Evolutionary conservation across 2,113 vertebrate species (phyloP), one percentile per base, ranked within the genome.

Genomic region (Synchiropus splendidus): DNA sequence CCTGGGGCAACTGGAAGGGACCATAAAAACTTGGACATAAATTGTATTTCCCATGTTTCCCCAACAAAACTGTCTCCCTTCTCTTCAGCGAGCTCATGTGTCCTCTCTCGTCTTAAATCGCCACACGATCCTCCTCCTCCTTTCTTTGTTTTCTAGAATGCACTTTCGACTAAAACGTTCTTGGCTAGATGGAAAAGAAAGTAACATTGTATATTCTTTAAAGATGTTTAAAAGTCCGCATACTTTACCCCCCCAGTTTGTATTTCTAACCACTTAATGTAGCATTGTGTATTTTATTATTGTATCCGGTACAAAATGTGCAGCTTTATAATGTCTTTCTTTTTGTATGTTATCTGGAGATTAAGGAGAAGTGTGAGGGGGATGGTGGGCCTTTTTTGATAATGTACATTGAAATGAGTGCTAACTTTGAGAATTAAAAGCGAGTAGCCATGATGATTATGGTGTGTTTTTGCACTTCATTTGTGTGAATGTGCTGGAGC

Each of bases 241-340:
- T 83, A 82, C 75, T 81, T 81, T 78, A 62, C 74, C 68, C 52
- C 69, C 70, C 70, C 50, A 67, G 70, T 73, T 83, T 86, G 83
- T 87, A 87, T 85, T 88, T 88, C 88, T 85, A 86, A 85, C 83
- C 83, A 87, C 86, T 88, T 73, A 67, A 86, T 86, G 85, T 88
- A 89, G 86, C 86, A 86, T 83, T 81, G 77, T 75, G 66, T 89
- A 74, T 88, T 88, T 88, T 88, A 83, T 86, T 83, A 83, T 81
- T 70, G 82, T 87, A 83, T 87, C 80, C 87, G 88, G 87, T 88
- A 88, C 86, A 80, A 79, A 68, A 67, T 79, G 80, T 79, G 78
- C 85, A 82, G 61, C 78, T 81, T 85, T 78, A 58, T 78, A 72
- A 69, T 74, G 70, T 85, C 67, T 39, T 54, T 56, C 67, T 45